Base-by-base conservation (phyloP, 2,888 invertebrate species). In the Drosophila affinis region DNA sequence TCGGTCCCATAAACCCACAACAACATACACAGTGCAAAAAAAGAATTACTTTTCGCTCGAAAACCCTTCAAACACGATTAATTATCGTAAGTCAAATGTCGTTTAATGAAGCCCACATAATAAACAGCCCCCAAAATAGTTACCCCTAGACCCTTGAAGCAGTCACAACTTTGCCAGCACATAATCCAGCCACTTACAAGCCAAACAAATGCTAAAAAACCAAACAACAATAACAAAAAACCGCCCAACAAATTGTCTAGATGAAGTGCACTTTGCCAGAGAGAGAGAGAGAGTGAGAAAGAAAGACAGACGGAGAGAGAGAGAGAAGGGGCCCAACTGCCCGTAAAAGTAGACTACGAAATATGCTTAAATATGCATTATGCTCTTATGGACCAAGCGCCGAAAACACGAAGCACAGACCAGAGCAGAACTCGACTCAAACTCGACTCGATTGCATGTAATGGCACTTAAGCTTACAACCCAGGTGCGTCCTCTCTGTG, bases 361-460 rank as follows among this genome's bases (percentile, higher is more conserved):
- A 87, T 85, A 84, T 87, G 84, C 86, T 85, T 87, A 85, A 87
- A 85, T 85, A 85, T 87, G 84, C 84, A 85, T 85, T 85, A 85
- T 87, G 77, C 78, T 76, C 87, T 85, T 80, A 81, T 81, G 74
- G 74, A 72, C 56, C 75, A 47, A 60, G 39, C 53, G 47, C 39
- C 64, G 34, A 65, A 64, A 27, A 55, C 45, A 45, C 45, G 27
- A 51, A 45, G 18, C 21, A 27, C 12, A 61, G 59, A 58, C 75
- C 45, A 65, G 68, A 60, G 34, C 34, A 34, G 32, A 58, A 73
- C 72, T 65, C 47, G 68, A 71, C 70, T 74, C 81, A 84, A 75
- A 76, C 74, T 59, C 61, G 62, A 86, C 79, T 83, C 77, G 69
- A 87, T 85, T 79, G 87, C 84, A 87, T 87, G 86, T 87, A 80